Base-by-base conservation (phyloP, 2,888 invertebrate species). In the Drosophila affinis region DNA sequence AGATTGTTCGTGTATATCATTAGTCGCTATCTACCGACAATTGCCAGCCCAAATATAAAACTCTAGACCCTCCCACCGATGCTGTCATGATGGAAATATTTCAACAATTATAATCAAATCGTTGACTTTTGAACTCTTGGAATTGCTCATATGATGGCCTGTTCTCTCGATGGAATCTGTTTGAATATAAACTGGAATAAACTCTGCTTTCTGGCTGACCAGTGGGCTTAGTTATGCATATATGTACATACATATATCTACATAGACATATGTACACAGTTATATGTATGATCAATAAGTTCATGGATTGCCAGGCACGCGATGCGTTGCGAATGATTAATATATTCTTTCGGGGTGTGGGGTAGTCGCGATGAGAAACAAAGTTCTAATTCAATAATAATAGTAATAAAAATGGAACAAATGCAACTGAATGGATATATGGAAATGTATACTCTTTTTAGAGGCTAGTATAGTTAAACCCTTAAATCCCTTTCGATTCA, bases 41-140 rank as follows among this genome's bases (percentile, higher is more conserved):
- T 39, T 9, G 34, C 27, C 48, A 29, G 17, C 34, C 34, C 27
- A 14, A 14, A 47, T 60, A 17, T 60, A 17, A 32, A 14, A 9
- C 17, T 32, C 51, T 14, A 1, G 32, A 52, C 21, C n/a, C n/a
- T 14, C 7, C 39, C 39, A 7, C 39, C 39, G 3, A n/a, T 39
- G 39, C 39, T 39, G 7, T 39, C 39, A 39, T 7, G 39, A 39
- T 39, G 39, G 39, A 39, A 39, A 39, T 39, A 39, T 39, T 39
- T 39, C 39, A 14, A 14, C 39, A 72, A 56, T 71, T 53, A 18
- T 70, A 68, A 87, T 87, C 70, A 60, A 56, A 47, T 62, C 44
- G 62, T 51, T 72, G 79, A 59, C 87, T 63, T 63, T 77, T 83
- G 79, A 87, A 85, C 82, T 74, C 57, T 52, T 51, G 60, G 74